Base-by-base conservation (phyloP, 2,888 invertebrate species). In the Drosophila paramelanica region DNA sequence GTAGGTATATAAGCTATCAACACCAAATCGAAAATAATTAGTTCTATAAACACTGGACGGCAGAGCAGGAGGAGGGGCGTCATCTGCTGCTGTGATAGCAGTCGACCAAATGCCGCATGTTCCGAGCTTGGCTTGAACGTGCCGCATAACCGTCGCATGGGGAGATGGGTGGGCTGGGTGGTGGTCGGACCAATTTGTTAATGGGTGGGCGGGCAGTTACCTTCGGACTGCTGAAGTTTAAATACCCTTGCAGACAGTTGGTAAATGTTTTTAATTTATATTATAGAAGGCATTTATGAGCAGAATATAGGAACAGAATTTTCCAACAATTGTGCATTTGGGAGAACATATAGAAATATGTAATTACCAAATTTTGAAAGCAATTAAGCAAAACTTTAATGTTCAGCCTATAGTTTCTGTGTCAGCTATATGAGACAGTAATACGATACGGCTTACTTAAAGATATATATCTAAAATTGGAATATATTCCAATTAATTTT, bases 111-210 rank as follows among this genome's bases (percentile, higher is more conserved):
- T 60, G 60, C 57, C 71, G 60, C 14, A 69, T 53, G 68, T 67
- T 81, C 45, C 45, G 61, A 71, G 69, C 64, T 67, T 66, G 67
- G 67, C 67, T 71, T 50, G 67, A 47, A 57, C 45, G 2, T 31
- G 57, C 50, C 58, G 66, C 67, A 77, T 70, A 31, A 8, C 31
- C 31, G 73, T 77, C 69, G 56, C 43, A 46, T 20, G 45, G n/a
- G 33, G 41, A 7, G 25, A 45, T 20, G 55, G 36, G 43, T 45
- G 6, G 17, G 5, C 10, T 31, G 31, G 27, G 36, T 41, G 46
- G 33, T 60, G 55, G 61, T 61, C 49, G 84, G 87, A 83, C 88
- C 86, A 88, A 88, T 77, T 74, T 75, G 58, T 56, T 61, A 60
- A 41, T n/a, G 46, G 52, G 39, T 20, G 46, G 61, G 57, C 27